These are phyloP conservation scores for Xanthorhoe spadicearia DNA, from an alignment of 2,888 invertebrate species.

Conservation along the genomic window DNA sequence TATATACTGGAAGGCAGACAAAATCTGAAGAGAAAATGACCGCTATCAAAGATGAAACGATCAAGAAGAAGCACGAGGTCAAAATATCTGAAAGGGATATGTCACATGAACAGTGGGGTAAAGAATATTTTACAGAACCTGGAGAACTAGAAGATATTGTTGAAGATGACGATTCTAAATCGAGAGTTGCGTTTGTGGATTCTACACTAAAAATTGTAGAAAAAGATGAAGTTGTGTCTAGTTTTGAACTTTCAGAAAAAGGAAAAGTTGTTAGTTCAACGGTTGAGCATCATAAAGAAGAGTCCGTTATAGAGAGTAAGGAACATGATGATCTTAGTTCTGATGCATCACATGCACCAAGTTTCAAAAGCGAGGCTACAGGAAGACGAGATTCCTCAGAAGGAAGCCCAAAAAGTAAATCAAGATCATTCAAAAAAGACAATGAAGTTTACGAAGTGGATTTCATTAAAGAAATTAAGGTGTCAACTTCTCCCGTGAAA, in stretches of 20 bases:
- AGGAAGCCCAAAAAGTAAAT: conserved; percentile 75
- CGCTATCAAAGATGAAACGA: conserved; percentile 77
- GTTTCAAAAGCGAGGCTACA: conserved; percentile 74
- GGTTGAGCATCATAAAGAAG: conserved; percentile 77
- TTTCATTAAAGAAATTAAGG: conserved; percentile 82
- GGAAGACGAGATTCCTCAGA: conserved; percentile 74
- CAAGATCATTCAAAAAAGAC: conserved; percentile 80
- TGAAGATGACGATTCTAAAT: conserved; percentile 73
- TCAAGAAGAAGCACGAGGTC: conserved; percentile 78
- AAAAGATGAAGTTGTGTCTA: conserved; percentile 77
- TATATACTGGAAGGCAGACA: conserved; percentile 76
- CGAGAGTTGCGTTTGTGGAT: conserved; percentile 74
- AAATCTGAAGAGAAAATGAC: conserved; percentile 82
- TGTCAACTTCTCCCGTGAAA: conserved; percentile 80
- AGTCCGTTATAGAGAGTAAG: conserved; percentile 79
- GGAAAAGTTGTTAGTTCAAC: conserved; percentile 79
- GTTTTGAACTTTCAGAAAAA: conserved; percentile 74
- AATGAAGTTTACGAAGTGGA: conserved; percentile 81
- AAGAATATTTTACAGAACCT: conserved; percentile 81
- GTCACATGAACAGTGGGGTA: conserved; percentile 82
- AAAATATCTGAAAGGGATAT: conserved; percentile 82
- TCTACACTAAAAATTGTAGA: conserved; percentile 75
- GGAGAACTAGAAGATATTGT: conserved; percentile 76
- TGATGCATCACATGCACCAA: conserved; percentile 78
- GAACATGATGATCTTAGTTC: conserved; percentile 79